Base-by-base conservation (phyloP, 2,888 invertebrate species). In the Pyrrhosoma nymphula region DNA sequence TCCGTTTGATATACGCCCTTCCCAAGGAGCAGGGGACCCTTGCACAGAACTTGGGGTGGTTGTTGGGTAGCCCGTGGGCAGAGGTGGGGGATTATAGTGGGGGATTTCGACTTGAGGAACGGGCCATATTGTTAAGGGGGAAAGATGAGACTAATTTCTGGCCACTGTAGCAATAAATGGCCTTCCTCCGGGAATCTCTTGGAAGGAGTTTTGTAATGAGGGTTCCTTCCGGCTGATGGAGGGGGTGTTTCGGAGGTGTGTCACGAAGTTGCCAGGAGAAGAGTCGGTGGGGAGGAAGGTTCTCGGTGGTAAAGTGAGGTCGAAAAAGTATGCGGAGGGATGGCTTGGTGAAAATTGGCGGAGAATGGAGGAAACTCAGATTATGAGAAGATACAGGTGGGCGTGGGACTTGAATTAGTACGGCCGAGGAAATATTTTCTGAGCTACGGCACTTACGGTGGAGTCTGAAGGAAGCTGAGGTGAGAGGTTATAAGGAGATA, bases 91-190 rank as follows among this genome's bases (percentile, higher is more conserved):
- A 63, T 93, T 93, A 93, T 35, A 69, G 69, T 35, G 39, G 60
- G 63, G 93, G 69, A 69, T 93, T 75, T 69, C 39, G 75, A 47
- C 56, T 23, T 89, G 89, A 89, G 89, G 89, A 39, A 89, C 23
- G 89, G 56, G 55, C 93, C 93, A 93, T 93, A 93, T 93, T 93
- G 93, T 93, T 93, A 93, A 93, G 93, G 93, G 93, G 93, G 93
- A 93, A 93, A 93, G 93, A 93, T 93, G 93, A 93, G 93, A 93
- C 93, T 93, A 93, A 93, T 93, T 93, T 75, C n/a, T 35, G 93
- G 93, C 93, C 75, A 69, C 63, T 75, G 93, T 93, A 63, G 93
- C 93, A 93, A 93, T 93, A 93, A 93, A 93, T 93, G 93, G 75
- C n/a, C 93, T 69, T 69, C 93, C 93, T 93, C 93, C 2, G 93